Evolutionary conservation across 1,140 invertebrate species (phyloP), one percentile per base, ranked within the genome.

Genomic region (Drosophila bifasciata): DNA sequence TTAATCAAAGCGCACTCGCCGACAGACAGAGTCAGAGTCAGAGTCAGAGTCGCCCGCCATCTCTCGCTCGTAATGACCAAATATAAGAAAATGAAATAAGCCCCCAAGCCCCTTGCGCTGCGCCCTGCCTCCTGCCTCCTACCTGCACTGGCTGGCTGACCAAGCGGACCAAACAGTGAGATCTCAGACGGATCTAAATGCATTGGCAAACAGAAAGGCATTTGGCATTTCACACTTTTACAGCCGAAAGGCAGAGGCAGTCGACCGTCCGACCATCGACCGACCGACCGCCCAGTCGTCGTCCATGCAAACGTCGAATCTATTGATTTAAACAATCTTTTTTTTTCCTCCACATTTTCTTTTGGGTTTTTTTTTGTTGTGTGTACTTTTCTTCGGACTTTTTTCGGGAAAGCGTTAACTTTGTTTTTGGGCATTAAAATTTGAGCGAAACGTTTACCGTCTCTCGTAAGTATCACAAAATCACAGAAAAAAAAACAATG

Each of bases 171-270:
- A 48, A 48, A 51, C 48, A 53, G 57, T 6, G 13, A 40, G 44
- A 46, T 36, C 32, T 36, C 53, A 48, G 61, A 73, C 53, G 66
- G 67, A 58, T 72, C 83, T 86, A 86, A 86, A 83, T 86, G 59
- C 75, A 66, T 76, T 76, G 57, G 84, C 73, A 88, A 83, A 88
- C 76, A 88, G 43, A 71, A 69, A 76, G 67, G 70, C 84, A 79
- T 69, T 68, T 80, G 81, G 80, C 78, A 86, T 86, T 86, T 86
- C 83, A 86, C 83, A 86, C 83, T 86, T 86, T 86, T 88, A 86
- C 83, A 86, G 83, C 67, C 75, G 74, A 78, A 41, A 52, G 78
- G 57, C 63, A 68, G 43, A 25, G 23, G 23, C 23, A 6, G 23
- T 25, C 23, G 23, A 25, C 23, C 23, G 23, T n/a, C n/a, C n/a